phyloP scores from a whole-genome alignment of 2,888 invertebrate species.

The Cabera pusaria region DNA sequence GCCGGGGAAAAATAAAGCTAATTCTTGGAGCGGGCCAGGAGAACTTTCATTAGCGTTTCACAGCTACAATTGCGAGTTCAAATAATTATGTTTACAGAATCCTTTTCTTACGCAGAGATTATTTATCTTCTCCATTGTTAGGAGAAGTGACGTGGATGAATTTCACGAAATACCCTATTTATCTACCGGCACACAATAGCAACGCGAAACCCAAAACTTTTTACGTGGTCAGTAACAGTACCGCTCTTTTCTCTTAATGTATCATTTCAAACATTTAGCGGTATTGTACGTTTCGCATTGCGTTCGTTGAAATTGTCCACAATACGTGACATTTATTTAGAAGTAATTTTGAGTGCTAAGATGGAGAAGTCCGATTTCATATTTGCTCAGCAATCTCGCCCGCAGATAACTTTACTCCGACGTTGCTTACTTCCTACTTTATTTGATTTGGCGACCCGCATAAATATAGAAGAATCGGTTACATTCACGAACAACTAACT shows the following conservation, averaged over 20 bases:
- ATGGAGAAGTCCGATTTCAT: slow-evolving; percentile 57
- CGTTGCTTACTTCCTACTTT: slow-evolving; percentile 66
- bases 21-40: slow-evolving; percentile 62
- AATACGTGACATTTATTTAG: slow-evolving; percentile 38
- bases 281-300: slow-evolving; percentile 55
- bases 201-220: slow-evolving; percentile 79
- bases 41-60: slow-evolving; percentile 76
- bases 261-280: slow-evolving; percentile 65
- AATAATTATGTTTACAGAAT: slow-evolving; percentile 82
- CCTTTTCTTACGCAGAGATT: slow-evolving; percentile 80
- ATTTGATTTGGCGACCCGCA: slow-evolving; percentile 74
- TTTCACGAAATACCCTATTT: slow-evolving; percentile 80
- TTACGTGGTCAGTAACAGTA: slow-evolving; percentile 80
- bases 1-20: slow-evolving; percentile 65
- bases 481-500: slow-evolving; percentile 49
- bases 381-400: slow-evolving; percentile 66
- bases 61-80: slow-evolving; percentile 78
- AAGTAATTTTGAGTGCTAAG: slow-evolving; percentile 50
- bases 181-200: slow-evolving; percentile 76
- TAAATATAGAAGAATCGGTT: slow-evolving; percentile 63
- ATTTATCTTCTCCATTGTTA: slow-evolving; percentile 81
- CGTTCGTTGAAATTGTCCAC: slow-evolving; percentile 40
- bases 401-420: slow-evolving; percentile 68
- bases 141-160: slow-evolving; percentile 79
- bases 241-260: slow-evolving; percentile 74